Percentiles rank a stretch among this genome's conserved stretches.
Conservation (phyloP, 2,113 vertebrate species). For the Grammomys dolichurus region DNA sequence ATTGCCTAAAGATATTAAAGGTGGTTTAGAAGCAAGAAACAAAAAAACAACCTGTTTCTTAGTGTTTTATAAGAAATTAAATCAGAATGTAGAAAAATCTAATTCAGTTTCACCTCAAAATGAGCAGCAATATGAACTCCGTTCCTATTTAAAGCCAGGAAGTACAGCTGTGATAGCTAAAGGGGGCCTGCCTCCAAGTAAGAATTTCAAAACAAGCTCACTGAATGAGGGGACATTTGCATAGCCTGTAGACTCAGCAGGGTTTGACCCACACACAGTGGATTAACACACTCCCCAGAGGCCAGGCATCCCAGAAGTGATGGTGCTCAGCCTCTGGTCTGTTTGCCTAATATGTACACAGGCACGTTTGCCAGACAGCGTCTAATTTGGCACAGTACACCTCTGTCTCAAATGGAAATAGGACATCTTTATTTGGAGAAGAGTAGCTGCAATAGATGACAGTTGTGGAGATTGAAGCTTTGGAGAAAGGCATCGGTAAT, state of each 20-base stretch:
- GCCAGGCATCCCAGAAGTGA: not conserved
- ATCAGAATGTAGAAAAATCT: slow-evolving; percentile 64
- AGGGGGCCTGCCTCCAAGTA: not conserved
- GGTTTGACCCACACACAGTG: not conserved
- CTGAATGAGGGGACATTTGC: not conserved
- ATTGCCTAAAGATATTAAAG: not conserved
- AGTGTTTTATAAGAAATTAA: slow-evolving; percentile 68
- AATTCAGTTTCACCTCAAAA: slow-evolving; percentile 55
- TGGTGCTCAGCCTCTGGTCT: not conserved
- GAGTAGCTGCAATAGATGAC: not conserved
- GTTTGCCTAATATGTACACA: not conserved
- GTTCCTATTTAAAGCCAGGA: slow-evolving; percentile 54
- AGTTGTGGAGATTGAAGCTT: not conserved
- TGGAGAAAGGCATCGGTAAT: not conserved
- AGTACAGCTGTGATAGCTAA: slow-evolving; percentile 46
- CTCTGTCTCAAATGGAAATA: not conserved
- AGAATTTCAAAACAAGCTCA: slow-evolving; percentile 46
- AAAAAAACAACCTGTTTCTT: not conserved
- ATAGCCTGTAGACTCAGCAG: not conserved
- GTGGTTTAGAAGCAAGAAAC: not conserved
- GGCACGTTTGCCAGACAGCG: not conserved
- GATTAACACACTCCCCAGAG: not conserved
- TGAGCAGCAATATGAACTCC: slow-evolving; percentile 62
- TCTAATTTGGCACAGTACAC: not conserved
- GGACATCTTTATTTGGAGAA: not conserved